Evolutionary conservation across 92 coral and sea anemone species (phyloP).

Genomic region (Epizoanthus ramosus): DNA sequence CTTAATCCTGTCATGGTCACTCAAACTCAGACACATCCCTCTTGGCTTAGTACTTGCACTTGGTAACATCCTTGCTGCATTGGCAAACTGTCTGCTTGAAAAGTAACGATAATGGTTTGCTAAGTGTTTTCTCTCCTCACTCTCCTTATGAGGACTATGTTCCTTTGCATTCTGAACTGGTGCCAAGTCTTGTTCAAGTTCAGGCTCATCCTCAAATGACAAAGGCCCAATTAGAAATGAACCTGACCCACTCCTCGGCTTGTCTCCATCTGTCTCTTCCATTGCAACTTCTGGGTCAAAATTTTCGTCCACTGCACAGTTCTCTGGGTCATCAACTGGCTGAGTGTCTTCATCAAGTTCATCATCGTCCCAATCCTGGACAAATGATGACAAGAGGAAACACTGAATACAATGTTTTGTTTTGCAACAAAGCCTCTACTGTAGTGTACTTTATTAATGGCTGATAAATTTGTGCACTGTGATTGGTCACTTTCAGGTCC

Average conservation of each 20-base stretch:
- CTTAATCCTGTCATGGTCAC: constrained; percentile 98
- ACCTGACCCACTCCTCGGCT: constrained; percentile 74
- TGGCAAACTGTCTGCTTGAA: constrained; percentile 87
- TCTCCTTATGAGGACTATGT: constrained; percentile 45
- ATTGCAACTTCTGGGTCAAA: constrained; percentile 93
- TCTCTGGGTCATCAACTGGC: constrained; percentile 79
- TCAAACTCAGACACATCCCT: constrained; percentile 89
- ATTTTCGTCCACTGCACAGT: constrained; percentile 95
- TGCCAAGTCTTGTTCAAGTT: constrained; percentile 56
- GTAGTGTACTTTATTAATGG: too few relatives aligned
- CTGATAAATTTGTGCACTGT: too few relatives aligned
- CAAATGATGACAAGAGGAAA: background rate
- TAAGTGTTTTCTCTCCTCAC: constrained; percentile 69
- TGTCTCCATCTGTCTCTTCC: constrained; percentile 58
- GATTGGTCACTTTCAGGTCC: too few relatives aligned
- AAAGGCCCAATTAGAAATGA: constrained; percentile 93
- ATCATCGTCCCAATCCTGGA: constrained; percentile 85
- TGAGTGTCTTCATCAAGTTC: constrained; percentile 60
- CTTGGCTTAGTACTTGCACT: constrained; percentile 68
- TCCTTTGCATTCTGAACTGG: constrained; percentile 38
- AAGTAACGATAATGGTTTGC: constrained; percentile 86
- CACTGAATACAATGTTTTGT: background rate
- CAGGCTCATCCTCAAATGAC: constrained; percentile 82
- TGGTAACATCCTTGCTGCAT: constrained; percentile 65
- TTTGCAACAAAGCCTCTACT: background rate